Conservation (phyloP, 2,113 vertebrate genomes). For the Hydrolagus affinis region DNA sequence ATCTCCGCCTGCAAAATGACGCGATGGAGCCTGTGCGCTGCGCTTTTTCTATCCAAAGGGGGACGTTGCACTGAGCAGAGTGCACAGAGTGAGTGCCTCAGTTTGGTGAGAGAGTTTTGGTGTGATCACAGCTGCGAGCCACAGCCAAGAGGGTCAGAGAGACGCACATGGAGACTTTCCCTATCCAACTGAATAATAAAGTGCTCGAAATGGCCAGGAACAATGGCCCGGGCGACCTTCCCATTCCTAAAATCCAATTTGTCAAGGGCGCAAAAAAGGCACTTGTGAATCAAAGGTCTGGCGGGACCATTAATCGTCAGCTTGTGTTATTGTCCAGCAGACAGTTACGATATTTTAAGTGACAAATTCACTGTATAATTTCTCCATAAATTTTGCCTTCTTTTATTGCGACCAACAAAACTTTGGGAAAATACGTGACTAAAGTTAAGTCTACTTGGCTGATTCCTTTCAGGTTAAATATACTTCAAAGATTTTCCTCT, state of each 20-base stretch:
- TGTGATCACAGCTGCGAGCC: constrained; percentile 80
- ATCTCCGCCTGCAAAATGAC: constrained; percentile 90
- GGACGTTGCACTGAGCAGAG: constrained; percentile 1
- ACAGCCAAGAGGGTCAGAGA: constrained; percentile 70
- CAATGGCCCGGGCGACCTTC: constrained; percentile 99
- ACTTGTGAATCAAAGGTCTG: constrained; percentile 95
- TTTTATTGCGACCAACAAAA: constrained; percentile 86
- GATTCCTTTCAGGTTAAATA: constrained; percentile 83
- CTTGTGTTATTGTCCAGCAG: constrained; percentile 95
- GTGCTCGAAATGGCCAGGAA: constrained; percentile 86
- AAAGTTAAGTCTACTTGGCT: constrained; percentile 98
- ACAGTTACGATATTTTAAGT: constrained; percentile 99
- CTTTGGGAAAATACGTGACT: constrained; percentile 92
- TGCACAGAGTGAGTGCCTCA: constrained; percentile 40
- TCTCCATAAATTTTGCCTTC: constrained; percentile 96
- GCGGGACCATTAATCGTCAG: constrained; percentile 99
- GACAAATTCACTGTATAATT: constrained; percentile 99
- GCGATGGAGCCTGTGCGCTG: constrained; percentile 62
- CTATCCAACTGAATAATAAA: constrained; percentile 90
- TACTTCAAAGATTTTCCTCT: constrained; percentile 96
- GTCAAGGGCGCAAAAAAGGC: constrained; percentile 99
- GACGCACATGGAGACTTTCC: constrained; percentile 87
- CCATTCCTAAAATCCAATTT: constrained; percentile 99
- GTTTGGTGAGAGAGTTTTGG: constrained; percentile 86
- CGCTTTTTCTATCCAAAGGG: constrained; percentile 76